Evolutionary conservation across 2,888 invertebrate genomes (phyloP), one percentile per base, ranked within the genome.

Genomic region (Alsophila aescularia): DNA sequence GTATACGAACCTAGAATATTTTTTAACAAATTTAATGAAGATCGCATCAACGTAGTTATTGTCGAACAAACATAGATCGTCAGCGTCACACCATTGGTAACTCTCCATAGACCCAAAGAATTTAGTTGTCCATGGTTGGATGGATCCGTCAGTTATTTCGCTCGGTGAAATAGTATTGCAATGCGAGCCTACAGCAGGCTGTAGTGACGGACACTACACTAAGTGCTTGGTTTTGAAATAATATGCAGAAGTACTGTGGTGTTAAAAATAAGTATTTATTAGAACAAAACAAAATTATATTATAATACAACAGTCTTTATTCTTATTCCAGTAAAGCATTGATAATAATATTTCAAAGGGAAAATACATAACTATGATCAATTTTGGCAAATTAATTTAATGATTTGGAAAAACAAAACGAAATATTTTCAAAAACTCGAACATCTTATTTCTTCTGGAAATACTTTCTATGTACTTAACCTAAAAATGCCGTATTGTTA

Each of bases 281-380:
- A 77, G 81, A 83, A 77, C 84, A 78, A 79, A 86, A 85, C 81
- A 80, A 85, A 82, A 77, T 75, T 79, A 77, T 80, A 83, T 81
- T 89, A 89, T 89, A 87, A 82, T 90, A 90, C 90, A 90, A 90
- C 90, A 90, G 90, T 90, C 90, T 91, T 91, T 90, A 90, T 88
- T 91, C 86, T 90, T 90, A 90, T 85, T 85, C 81, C 84, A 77
- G 86, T 88, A 89, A 88, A 89, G 84, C 83, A 85, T 85, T 84
- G 79, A 85, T 85, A 78, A 81, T 79, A 52, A 43, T 78, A 73
- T 82, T 79, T 72, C 71, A 72, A 77, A 76, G 78, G 74, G 72
- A 73, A 80, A 79, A 81, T 77, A 83, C 69, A 81, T 74, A 77
- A 59, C 73, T 67, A 76, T 73, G 69, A 83, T 89, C 81, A 85